Percentiles rank a stretch among this genome's conserved stretches.
Evolutionary conservation across 2,797 vertebrate species (phyloP).

Genomic region (Sphenodon punctatus): DNA sequence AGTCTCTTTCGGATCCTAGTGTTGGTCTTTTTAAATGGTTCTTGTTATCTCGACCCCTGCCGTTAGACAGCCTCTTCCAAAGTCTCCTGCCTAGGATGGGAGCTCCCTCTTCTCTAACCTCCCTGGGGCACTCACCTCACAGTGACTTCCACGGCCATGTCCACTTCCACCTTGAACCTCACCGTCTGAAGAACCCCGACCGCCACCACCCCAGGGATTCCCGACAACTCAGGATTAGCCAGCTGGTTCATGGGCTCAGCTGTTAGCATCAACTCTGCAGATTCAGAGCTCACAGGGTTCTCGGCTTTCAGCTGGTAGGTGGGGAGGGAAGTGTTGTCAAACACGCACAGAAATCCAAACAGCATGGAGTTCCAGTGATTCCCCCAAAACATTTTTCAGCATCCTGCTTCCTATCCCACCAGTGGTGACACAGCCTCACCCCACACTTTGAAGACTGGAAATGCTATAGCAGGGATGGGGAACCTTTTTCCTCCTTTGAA

Average conservation of each 20-base stretch:
- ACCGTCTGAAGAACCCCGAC: slow-evolving; percentile 56
- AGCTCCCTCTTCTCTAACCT: not conserved
- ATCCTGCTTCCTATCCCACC: not conserved
- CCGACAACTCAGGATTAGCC: slow-evolving; percentile 69
- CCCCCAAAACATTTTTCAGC: too few relatives aligned
- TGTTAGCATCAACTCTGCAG: slow-evolving; percentile 64
- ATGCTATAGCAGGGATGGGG: too few relatives aligned
- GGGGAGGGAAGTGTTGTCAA: not conserved
- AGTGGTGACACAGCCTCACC: not conserved
- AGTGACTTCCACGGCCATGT: slow-evolving; percentile 72
- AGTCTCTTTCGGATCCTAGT: not conserved
- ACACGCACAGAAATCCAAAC: not conserved
- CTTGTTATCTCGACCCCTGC: not conserved
- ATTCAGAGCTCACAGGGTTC: slow-evolving; percentile 81
- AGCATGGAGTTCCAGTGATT: not conserved
- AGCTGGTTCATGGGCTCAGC: slow-evolving; percentile 69
- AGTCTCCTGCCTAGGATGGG: not conserved
- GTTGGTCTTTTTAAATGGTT: not conserved
- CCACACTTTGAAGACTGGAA: too few relatives aligned
- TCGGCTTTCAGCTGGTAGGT: slow-evolving; percentile 74
- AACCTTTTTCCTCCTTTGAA: too few relatives aligned
- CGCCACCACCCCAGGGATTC: slow-evolving; percentile 46
- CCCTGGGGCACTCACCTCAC: slow-evolving; percentile 66
- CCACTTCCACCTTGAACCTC: slow-evolving; percentile 71
- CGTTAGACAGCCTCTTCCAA: not conserved